Evolutionary conservation across 2,113 vertebrate genomes (phyloP).

Genomic region (Lepus americanus): DNA sequence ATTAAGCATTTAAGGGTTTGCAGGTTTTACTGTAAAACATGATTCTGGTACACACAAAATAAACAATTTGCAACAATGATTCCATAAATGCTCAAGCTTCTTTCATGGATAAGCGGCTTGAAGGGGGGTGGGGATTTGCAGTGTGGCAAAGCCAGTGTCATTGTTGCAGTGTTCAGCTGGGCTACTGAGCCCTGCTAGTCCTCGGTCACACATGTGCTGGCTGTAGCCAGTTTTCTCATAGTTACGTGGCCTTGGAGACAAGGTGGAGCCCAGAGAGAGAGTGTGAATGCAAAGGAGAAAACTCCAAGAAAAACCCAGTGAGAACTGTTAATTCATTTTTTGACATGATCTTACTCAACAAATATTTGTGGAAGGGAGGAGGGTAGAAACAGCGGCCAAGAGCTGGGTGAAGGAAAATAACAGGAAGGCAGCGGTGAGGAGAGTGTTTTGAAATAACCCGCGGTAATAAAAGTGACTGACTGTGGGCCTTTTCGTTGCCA

Average conservation of each 20-base stretch:
- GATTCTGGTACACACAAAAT: slow-evolving; percentile 4
- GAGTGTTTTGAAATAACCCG: neutral
- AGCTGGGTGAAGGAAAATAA: neutral
- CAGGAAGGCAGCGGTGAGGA: neutral
- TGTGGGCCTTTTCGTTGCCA: slow-evolving; percentile 49
- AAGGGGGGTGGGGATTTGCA: neutral
- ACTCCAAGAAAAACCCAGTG: neutral
- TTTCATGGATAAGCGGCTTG: neutral
- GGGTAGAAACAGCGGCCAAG: neutral
- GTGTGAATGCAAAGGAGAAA: neutral
- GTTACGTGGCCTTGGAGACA: neutral
- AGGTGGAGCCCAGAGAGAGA: neutral
- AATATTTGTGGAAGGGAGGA: slow-evolving; percentile 1
- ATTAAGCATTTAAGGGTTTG: neutral
- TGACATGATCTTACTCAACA: neutral
- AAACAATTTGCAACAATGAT: neutral
- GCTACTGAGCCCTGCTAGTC: neutral
- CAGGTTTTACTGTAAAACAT: neutral
- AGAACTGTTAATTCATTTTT: neutral
- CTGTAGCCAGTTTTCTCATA: neutral
- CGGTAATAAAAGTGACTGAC: slow-evolving; percentile 32
- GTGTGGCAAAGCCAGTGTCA: neutral
- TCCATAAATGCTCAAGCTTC: neutral
- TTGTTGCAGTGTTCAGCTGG: neutral
- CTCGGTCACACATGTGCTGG: accelerated